Conservation (phyloP, 2,888 invertebrate genomes). For the Abrostola tripartita region DNA sequence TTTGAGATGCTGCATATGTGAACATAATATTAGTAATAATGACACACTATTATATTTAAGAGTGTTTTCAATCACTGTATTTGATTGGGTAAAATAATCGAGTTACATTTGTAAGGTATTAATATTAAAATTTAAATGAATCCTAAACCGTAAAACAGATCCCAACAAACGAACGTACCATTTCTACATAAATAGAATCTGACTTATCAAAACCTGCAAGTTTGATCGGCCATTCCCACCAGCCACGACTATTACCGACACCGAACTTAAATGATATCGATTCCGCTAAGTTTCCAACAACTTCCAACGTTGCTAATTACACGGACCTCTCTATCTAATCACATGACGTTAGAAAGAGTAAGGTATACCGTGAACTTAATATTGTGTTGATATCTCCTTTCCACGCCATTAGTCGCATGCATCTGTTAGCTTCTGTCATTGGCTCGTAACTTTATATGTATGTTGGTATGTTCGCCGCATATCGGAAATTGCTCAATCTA, state of each 20-base stretch:
- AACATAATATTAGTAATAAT: no score
- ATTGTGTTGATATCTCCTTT: constrained; percentile 67
- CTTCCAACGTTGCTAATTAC: constrained; percentile 68
- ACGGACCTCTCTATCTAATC: constrained; percentile 47
- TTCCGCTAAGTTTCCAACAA: constrained; percentile 66
- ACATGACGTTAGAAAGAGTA: constrained; percentile 42
- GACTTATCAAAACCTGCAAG: constrained; percentile 28
- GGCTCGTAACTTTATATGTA: constrained; percentile 48
- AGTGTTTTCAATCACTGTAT: no score
- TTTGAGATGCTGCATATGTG: no score
- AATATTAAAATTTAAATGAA: no score
- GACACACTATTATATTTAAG: no score
- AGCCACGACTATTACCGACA: constrained; percentile 55
- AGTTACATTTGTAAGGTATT: no score
- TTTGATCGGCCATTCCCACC: constrained; percentile 39
- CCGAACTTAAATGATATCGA: constrained; percentile 73
- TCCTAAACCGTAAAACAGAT: no score
- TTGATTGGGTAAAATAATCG: no score
- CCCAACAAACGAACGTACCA: no score
- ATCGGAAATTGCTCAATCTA: constrained; percentile 46
- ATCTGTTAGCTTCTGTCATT: constrained; percentile 56
- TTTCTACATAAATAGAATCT: constrained; percentile 3
- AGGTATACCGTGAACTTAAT: constrained; percentile 35
- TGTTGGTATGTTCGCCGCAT: constrained; percentile 31
- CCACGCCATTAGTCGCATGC: constrained; percentile 71